Conservation (phyloP, 2,113 vertebrate species). For the Campylorhamphus procurvoides region DNA sequence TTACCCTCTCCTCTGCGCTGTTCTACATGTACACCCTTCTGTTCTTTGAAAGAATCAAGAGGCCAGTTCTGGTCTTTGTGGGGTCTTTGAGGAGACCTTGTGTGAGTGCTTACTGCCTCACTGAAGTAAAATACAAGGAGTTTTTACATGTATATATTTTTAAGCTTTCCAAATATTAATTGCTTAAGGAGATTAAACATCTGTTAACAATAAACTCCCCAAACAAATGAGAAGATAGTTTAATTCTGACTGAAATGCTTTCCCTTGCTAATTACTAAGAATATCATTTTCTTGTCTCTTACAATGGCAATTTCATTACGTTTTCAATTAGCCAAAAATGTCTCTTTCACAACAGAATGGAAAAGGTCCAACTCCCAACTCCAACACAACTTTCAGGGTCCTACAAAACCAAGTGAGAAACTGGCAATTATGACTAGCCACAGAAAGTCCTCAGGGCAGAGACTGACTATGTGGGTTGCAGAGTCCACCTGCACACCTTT, state of each 20-base stretch:
- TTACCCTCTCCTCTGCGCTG: not conserved
- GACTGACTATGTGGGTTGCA: not conserved
- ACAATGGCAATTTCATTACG: not conserved
- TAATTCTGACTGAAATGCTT: conserved; percentile 12
- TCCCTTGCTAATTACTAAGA: conserved; percentile 11
- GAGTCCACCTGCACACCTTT: not conserved
- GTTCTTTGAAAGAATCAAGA: not conserved
- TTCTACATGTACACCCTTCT: not conserved
- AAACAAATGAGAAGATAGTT: not conserved
- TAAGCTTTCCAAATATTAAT: conserved; percentile 42
- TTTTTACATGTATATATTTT: not conserved
- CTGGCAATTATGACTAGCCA: not conserved
- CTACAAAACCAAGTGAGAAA: conserved; percentile 6
- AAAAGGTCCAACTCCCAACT: not conserved
- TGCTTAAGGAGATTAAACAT: conserved; percentile 12
- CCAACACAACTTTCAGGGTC: not conserved
- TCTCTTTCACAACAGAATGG: not conserved
- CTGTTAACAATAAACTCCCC: conserved; percentile 27
- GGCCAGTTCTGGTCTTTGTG: not conserved
- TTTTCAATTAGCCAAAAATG: not conserved
- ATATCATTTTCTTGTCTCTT: not conserved
- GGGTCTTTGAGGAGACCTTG: not conserved
- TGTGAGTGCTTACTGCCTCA: not conserved
- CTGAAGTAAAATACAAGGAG: not conserved
- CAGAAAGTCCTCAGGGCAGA: not conserved